phyloP scores from a whole-genome alignment of 1,140 invertebrate genomes.

The Zaprionus taronus region DNA sequence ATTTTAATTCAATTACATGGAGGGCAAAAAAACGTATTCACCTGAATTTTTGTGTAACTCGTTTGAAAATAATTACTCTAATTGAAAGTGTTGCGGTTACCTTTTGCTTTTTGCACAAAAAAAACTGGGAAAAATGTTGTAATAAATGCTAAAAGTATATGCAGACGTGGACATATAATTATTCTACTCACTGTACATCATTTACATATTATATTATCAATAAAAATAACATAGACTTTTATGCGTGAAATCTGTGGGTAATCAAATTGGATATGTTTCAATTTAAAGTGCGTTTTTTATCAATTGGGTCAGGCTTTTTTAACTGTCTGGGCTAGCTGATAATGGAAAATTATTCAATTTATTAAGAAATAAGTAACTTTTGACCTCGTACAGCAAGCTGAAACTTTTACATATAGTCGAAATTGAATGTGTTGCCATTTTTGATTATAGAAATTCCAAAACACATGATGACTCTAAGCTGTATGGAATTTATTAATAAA shows the following conservation, averaged over 20 bases:
- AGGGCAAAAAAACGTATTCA: conserved; percentile 3
- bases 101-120: conserved; percentile 34
- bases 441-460: not conserved
- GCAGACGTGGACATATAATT: not conserved
- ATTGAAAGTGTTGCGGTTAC: conserved; percentile 48
- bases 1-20: conserved; percentile 9
- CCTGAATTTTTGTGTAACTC: conserved; percentile 18
- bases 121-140: not conserved
- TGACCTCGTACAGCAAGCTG: not conserved
- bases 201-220: conserved; percentile 40
- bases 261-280: not conserved
- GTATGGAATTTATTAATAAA: conserved; percentile 15
- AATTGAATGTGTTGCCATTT: not conserved
- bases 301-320: not conserved
- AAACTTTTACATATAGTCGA: not conserved
- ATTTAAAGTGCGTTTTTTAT: conserved; percentile 4
- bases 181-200: conserved; percentile 18
- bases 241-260: not conserved
- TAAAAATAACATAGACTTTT: not conserved
- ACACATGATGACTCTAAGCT: not conserved
- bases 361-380: not conserved
- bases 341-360: not conserved
- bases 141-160: conserved; percentile 7
- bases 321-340: not conserved
- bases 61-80: conserved; percentile 41